These are phyloP conservation scores for Erpobdella octoculata DNA, from an alignment of 2,888 invertebrate genomes.

Conservation along the genomic window DNA sequence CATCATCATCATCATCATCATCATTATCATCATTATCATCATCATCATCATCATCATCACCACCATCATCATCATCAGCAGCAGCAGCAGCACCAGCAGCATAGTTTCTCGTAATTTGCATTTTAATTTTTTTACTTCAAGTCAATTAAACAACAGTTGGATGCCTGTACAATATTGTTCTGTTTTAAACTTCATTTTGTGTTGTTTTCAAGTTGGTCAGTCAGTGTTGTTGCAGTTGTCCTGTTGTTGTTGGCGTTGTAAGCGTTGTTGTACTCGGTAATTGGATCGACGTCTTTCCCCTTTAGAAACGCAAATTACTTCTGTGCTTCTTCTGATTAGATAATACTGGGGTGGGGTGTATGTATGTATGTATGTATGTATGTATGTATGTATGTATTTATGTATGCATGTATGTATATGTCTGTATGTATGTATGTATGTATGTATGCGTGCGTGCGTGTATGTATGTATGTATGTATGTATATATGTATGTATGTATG, in stretches of 20 bases:
- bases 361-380: background rate
- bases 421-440: too few relatives aligned
- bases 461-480: background rate
- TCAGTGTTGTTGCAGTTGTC: too few relatives aligned
- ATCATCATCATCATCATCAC: slow-evolving; percentile 11
- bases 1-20: slow-evolving; percentile 16
- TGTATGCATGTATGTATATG: too few relatives aligned
- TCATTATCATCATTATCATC: slow-evolving; percentile 14
- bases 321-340: background rate
- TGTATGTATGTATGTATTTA: too few relatives aligned
- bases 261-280: slow-evolving; percentile 88
- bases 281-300: too few relatives aligned
- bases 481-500: background rate
- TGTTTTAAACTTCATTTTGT: too few relatives aligned
- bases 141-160: background rate
- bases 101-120: background rate
- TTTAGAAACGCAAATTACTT: too few relatives aligned
- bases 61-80: slow-evolving; percentile 20
- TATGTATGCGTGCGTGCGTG: background rate
- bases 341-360: background rate
- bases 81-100: background rate
- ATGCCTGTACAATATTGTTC: background rate
- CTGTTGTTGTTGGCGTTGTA: slow-evolving; percentile 72
- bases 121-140: background rate
- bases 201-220: too few relatives aligned